Percentiles rank a stretch among this genome's conserved stretches.
Conservation (phyloP, 2,113 vertebrate species). For the Corapipo altera region DNA sequence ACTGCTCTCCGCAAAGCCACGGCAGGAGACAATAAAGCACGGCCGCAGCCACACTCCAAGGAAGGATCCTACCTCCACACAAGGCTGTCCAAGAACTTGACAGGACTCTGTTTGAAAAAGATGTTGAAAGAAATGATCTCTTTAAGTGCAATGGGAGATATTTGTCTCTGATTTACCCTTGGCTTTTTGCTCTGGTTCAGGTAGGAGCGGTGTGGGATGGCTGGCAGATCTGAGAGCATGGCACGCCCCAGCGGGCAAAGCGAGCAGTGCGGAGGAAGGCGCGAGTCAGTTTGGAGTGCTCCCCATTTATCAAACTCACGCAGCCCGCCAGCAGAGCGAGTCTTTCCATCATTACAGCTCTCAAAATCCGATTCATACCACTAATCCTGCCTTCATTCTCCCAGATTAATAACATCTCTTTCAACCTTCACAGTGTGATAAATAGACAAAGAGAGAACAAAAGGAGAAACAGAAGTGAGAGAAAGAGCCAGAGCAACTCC, state of each 20-base stretch:
- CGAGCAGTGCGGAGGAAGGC: slow-evolving; percentile 81
- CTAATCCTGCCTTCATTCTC: slow-evolving; percentile 99
- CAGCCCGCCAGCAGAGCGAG: slow-evolving; percentile 99
- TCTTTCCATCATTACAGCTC: slow-evolving; percentile 99
- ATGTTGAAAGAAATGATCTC: slow-evolving; percentile 84
- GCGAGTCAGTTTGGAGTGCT: slow-evolving; percentile 89
- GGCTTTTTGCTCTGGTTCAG: slow-evolving; percentile 84
- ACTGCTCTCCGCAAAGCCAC: background rate
- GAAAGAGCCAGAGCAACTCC: slow-evolving; percentile 84
- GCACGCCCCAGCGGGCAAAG: slow-evolving; percentile 87
- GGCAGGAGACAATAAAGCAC: background rate
- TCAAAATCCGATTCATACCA: slow-evolving; percentile 99
- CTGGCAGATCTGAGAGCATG: slow-evolving; percentile 86
- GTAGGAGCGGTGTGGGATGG: slow-evolving; percentile 81
- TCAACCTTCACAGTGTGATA: slow-evolving; percentile 99
- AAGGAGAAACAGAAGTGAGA: slow-evolving; percentile 90
- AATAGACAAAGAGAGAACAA: slow-evolving; percentile 99
- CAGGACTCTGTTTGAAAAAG: slow-evolving; percentile 75
- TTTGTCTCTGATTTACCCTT: slow-evolving; percentile 87
- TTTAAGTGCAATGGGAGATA: slow-evolving; percentile 80
- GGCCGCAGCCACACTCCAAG: background rate
- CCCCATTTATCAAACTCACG: slow-evolving; percentile 99
- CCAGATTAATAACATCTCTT: slow-evolving; percentile 99
- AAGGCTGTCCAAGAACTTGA: slow-evolving; percentile 68
- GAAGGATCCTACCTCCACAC: slow-evolving; percentile 52